Evolutionary conservation across 2,888 invertebrate species (phyloP).

Genomic region (Anagyrus pseudococci): DNA sequence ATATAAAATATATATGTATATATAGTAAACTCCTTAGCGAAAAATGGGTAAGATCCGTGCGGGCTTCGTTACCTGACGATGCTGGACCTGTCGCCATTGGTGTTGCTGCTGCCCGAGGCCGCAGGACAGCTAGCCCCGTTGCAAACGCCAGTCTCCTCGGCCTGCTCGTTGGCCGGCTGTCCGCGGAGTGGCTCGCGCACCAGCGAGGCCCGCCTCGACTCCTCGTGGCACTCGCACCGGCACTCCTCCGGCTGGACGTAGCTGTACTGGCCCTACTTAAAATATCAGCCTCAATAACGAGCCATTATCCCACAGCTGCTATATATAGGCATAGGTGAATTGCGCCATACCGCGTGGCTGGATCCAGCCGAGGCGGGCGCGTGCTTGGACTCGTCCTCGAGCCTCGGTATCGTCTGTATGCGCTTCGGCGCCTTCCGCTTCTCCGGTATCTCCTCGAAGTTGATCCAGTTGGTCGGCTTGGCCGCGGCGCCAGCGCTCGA

Average conservation of each 20-base stretch:
- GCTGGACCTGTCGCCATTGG: conserved; percentile 52
- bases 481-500: conserved; percentile 39
- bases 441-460: conserved; percentile 87
- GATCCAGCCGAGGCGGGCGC: conserved; percentile 29
- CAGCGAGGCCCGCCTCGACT: conserved; percentile 52
- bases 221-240: conserved; percentile 85
- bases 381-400: conserved; percentile 59
- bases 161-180: conserved; percentile 30
- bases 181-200: conserved; percentile 46
- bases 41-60: conserved; percentile 39
- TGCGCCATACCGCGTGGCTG: conserved; percentile 15
- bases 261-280: conserved; percentile 65
- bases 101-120: conserved; percentile 35
- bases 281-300: no score
- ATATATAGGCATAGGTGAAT: neutral
- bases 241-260: conserved; percentile 89
- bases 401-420: conserved; percentile 79
- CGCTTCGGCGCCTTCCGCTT: conserved; percentile 81
- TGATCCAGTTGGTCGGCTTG: conserved; percentile 75
- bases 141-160: conserved; percentile 9
- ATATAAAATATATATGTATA: no score
- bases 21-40: conserved; percentile 14
- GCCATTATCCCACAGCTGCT: neutral
- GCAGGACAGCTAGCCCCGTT: conserved; percentile 28
- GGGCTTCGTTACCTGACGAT: conserved; percentile 57